Base-by-base conservation (phyloP, 2,113 vertebrate genomes). In the Clupea harengus region DNA sequence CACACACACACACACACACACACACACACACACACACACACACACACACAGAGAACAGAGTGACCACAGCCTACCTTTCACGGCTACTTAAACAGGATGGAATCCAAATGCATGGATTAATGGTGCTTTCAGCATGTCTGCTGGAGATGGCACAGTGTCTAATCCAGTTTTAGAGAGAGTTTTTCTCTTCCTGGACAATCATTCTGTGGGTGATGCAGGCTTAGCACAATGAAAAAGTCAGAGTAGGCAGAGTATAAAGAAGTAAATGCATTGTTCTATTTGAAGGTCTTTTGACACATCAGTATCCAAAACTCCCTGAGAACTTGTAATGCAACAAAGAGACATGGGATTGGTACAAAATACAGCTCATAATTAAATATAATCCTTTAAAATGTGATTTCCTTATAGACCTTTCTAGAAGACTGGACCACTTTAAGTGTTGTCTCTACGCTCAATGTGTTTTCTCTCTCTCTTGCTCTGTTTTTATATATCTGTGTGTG, bases 21-120 rank as follows among this genome's bases (percentile, higher is more conserved):
- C 64, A 72, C 64, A 72, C 64, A 72, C 64, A 72, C 64, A 72
- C 64, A 64, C 60, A 64, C 60, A 67, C 60, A 67, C 60, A 67
- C 60, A 25, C 60, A 9, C 60, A 67, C n/a, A 25, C 60, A 25
- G 11, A 72, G 7, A 28, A 28, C 25, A 32, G 25, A 72, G 25
- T 72, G 64, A 3, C 64, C 64, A 32, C 64, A 72, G 25, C 0
- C 64, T 52, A 67, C 11, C 22, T 28, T 13, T 28, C 25, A 32
- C 9, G 10, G n/a, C 25, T 28, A 22, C 57, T 22, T 64, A n/a
- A 64, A 64, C 18, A 64, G 6, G 18, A 64, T 64, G 18, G 47
- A 6, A 8, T 8, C 64, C 10, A 72, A 72, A 32, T 72, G 64
- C 25, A 32, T 72, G 20, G 64, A 10, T 25, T 32, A 72, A 64